A percentile compares a stretch with the other conserved stretches of the same genome.
Evolutionary conservation across 2,113 vertebrate genomes (phyloP).

Genomic region (Pangasianodon gigas): DNA sequence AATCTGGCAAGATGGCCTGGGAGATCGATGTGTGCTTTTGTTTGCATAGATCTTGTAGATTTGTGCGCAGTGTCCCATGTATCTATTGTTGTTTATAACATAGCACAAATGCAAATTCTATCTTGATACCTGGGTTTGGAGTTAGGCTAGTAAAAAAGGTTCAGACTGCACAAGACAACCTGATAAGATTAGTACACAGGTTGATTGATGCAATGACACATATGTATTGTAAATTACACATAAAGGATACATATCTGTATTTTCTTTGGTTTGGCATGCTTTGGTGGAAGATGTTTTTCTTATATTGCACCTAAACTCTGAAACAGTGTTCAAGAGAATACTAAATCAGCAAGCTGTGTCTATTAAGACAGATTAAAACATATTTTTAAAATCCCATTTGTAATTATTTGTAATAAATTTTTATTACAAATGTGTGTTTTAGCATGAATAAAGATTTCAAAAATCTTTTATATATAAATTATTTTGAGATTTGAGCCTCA

Average conservation of each 20-base stretch:
- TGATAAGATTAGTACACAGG: background rate
- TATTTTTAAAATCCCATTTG: background rate
- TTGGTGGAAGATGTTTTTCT: background rate
- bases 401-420: background rate
- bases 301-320: background rate
- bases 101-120: slow-evolving; percentile 3
- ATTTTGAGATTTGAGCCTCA: background rate
- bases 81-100: background rate
- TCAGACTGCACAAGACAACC: background rate
- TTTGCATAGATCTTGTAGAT: slow-evolving; percentile 29
- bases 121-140: background rate
- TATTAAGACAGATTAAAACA: background rate
- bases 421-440: background rate
- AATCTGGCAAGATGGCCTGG: background rate
- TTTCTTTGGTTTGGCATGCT: background rate
- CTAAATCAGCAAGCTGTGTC: background rate
- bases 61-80: background rate
- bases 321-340: background rate
- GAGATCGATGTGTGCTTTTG: slow-evolving; percentile 31
- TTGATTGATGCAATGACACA: background rate
- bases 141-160: background rate
- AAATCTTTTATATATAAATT: too few species aligned
- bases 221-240: background rate
- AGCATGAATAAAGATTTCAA: background rate
- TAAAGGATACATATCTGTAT: background rate